Conservation (phyloP, 2,113 vertebrate genomes). For the Leucopsar rothschildi region DNA sequence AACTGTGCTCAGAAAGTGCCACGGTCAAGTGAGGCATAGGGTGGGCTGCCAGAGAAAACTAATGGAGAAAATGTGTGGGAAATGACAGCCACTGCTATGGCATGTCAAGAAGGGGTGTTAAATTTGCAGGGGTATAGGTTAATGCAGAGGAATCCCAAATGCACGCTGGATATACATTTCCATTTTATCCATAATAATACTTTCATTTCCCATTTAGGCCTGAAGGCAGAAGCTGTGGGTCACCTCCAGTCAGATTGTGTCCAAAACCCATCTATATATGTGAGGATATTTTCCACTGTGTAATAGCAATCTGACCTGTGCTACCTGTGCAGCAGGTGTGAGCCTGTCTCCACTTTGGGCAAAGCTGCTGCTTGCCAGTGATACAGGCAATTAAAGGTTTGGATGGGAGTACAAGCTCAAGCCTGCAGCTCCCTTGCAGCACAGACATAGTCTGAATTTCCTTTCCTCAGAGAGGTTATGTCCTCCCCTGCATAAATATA, state of each 20-base stretch:
- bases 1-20: background rate
- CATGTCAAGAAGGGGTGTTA: background rate
- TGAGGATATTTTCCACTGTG: background rate
- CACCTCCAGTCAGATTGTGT: background rate
- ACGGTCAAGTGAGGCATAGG: accelerated
- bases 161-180: background rate
- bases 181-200: background rate
- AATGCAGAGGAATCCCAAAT: background rate
- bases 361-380: background rate
- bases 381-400: background rate
- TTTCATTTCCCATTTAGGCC: background rate
- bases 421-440: background rate
- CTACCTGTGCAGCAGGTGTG: background rate
- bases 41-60: background rate
- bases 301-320: background rate
- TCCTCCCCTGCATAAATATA: background rate
- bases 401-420: background rate
- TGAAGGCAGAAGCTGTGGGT: background rate
- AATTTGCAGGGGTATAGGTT: background rate
- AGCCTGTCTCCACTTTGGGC: background rate
- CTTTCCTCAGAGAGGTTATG: background rate
- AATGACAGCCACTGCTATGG: background rate
- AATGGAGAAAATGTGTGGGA: background rate
- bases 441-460: background rate
- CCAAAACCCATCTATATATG: background rate